These are phyloP conservation scores for Myotis findleyi DNA, from an alignment of 2,797 vertebrate species.

Conservation along the genomic window DNA sequence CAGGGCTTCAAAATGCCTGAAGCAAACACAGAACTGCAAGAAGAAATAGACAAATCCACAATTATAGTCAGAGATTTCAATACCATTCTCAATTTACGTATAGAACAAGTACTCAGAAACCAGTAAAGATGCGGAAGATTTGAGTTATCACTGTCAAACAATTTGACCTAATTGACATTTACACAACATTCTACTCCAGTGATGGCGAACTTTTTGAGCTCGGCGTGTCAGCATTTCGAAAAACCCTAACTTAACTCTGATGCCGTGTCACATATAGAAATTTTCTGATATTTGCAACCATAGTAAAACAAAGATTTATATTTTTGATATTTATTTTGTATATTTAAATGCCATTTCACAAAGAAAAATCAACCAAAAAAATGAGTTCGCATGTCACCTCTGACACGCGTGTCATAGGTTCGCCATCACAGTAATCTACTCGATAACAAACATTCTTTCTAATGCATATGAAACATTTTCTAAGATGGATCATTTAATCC, in stretches of 20 bases:
- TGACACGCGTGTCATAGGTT: no score
- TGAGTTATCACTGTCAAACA: neutral
- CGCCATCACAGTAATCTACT: no score
- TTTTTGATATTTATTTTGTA: no score
- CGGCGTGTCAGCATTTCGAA: no score
- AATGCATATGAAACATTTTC: neutral
- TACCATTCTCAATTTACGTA: neutral
- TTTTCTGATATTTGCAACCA: no score
- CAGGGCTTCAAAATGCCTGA: conserved; percentile 35
- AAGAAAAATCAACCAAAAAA: no score
- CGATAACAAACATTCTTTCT: neutral
- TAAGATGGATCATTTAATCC: conserved; percentile 14
- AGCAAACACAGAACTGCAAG: neutral
- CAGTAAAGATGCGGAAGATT: neutral
- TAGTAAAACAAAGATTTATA: no score
- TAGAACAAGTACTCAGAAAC: neutral
- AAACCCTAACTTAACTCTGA: no score
- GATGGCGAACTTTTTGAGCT: no score
- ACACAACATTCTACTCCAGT: neutral
- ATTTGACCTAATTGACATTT: neutral
- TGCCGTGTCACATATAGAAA: no score
- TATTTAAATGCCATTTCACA: no score
- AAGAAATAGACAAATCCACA: neutral
- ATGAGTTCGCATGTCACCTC: no score
- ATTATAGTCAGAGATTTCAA: neutral